Conservation (phyloP, 2,888 invertebrate genomes). For the Drosophila flavopinicola region DNA sequence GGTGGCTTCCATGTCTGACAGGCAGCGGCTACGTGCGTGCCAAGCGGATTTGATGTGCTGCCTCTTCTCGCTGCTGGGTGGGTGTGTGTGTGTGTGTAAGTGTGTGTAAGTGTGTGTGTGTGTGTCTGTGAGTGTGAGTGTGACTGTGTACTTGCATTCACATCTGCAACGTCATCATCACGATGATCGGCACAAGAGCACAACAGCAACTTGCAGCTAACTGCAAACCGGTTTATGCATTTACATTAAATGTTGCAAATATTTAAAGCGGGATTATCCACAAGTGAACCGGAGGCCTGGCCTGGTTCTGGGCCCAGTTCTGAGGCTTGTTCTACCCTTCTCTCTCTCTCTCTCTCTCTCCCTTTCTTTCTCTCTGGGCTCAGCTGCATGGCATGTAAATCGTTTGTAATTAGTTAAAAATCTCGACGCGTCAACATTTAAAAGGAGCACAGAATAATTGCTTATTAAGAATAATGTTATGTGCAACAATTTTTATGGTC, state of each 20-base stretch:
- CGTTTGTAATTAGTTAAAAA: constrained; percentile 78
- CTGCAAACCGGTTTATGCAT: constrained; percentile 70
- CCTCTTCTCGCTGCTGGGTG: constrained; percentile 39
- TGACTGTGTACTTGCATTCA: constrained; percentile 34
- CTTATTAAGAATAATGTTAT: constrained; percentile 72
- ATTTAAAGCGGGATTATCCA: constrained; percentile 73
- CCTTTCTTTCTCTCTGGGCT: constrained; percentile 17
- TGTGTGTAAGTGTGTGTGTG: constrained; percentile 20
- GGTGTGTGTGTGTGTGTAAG: constrained; percentile 21
- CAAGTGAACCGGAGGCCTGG: constrained; percentile 47
- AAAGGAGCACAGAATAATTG: constrained; percentile 76
- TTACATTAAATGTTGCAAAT: constrained; percentile 75
- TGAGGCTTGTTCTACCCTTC: not conserved
- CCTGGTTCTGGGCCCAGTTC: constrained; percentile 62
- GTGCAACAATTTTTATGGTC: constrained; percentile 66
- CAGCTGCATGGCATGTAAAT: constrained; percentile 73
- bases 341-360: not conserved
- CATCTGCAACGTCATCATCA: constrained; percentile 64
- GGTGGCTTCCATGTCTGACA: constrained; percentile 49
- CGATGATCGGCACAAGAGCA: constrained; percentile 37
- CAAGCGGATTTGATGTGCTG: constrained; percentile 69
- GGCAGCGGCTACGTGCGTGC: constrained; percentile 68
- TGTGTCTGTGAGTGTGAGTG: constrained; percentile 2
- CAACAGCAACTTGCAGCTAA: constrained; percentile 38
- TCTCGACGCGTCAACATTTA: constrained; percentile 63